Conservation (phyloP, 2,113 vertebrate genomes). For the Rhinopomastus cyanomelas region DNA sequence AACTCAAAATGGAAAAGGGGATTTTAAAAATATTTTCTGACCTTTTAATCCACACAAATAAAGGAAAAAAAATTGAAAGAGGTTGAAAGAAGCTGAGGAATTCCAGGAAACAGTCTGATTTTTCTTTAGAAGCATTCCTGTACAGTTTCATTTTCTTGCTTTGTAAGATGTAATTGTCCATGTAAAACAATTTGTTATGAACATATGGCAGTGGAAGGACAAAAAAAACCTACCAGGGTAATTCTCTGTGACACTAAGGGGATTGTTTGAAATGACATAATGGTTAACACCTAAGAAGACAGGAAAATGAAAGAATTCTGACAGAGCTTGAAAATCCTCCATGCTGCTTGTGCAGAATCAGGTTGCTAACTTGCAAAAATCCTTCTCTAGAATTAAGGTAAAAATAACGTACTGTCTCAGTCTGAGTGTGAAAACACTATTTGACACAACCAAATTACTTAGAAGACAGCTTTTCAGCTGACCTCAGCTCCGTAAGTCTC, state of each 20-base stretch:
- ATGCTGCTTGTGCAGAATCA: neutral
- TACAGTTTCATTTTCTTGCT: neutral
- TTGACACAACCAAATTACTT: neutral
- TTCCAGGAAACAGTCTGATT: neutral
- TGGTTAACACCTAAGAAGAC: neutral
- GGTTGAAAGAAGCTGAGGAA: neutral
- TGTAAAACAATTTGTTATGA: constrained; percentile 45
- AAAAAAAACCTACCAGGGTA: constrained; percentile 16
- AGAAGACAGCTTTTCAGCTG: neutral
- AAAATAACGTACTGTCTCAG: neutral
- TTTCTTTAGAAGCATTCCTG: neutral
- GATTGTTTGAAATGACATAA: neutral
- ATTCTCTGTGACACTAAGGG: neutral
- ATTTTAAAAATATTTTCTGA: neutral
- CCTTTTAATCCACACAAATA: neutral
- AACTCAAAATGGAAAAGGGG: neutral
- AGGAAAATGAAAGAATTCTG: neutral
- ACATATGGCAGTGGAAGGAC: constrained; percentile 18
- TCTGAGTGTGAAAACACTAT: neutral
- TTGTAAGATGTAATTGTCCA: constrained; percentile 28
- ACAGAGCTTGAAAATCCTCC: neutral
- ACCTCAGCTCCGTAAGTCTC: neutral
- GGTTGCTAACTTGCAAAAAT: neutral
- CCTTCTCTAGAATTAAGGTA: neutral
- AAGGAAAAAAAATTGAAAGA: rapidly evolving